phyloP scores from a whole-genome alignment of 2,113 vertebrate genomes.

The Nansenia antarctica region DNA sequence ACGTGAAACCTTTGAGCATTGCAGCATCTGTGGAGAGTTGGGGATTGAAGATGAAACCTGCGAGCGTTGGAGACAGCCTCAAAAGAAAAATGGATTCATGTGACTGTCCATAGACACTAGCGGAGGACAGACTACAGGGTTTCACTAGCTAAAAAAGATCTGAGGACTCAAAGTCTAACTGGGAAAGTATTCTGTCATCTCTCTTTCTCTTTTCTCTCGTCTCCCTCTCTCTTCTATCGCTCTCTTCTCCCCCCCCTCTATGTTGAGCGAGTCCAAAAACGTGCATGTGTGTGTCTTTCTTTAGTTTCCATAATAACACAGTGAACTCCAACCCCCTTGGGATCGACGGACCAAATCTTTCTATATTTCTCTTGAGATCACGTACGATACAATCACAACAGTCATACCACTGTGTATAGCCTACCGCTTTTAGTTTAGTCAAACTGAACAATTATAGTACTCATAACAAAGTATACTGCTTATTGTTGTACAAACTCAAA shows the following conservation, averaged over 20 bases:
- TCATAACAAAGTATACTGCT: background rate
- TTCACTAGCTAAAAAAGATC: background rate
- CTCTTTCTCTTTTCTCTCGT: background rate
- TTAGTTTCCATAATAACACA: background rate
- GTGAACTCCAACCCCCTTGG: background rate
- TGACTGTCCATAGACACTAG: background rate
- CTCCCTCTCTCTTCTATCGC: too few relatives aligned
- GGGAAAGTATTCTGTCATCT: background rate
- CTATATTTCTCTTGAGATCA: background rate
- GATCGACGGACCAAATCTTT: background rate
- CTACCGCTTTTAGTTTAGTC: too few relatives aligned
- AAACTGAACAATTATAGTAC: constrained; percentile 2
- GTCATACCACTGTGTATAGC: too few relatives aligned
- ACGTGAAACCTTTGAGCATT: background rate
- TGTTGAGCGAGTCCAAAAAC: background rate
- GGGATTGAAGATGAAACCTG: background rate
- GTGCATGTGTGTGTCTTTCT: background rate
- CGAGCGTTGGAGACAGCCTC: background rate
- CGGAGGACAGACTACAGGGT: background rate
- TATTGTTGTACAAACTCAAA: background rate
- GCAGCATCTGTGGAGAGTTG: background rate
- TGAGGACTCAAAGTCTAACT: background rate
- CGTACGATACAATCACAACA: background rate
- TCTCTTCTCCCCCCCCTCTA: too few relatives aligned
- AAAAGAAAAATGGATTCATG: background rate